Conservation (phyloP, 2,797 vertebrate genomes). For the Acanthiza pusilla region DNA sequence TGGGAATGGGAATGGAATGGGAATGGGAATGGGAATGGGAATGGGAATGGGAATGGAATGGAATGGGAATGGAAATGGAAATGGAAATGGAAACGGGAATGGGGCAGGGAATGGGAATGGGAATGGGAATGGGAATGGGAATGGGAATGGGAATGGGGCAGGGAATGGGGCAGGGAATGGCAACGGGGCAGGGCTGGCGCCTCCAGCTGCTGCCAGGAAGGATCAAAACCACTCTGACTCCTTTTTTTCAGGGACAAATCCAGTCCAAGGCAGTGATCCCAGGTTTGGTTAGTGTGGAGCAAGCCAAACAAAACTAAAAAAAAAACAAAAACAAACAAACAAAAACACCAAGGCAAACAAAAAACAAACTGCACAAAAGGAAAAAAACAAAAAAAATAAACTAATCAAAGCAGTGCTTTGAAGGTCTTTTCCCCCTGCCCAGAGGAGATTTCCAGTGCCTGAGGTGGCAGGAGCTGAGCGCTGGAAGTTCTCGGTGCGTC, state of each 20-base stretch:
- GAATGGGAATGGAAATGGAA: background rate
- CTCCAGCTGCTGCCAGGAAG: background rate
- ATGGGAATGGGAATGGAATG: no score
- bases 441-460: background rate
- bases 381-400: no score
- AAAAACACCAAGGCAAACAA: no score
- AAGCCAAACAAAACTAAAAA: background rate
- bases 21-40: background rate
- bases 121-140: background rate
- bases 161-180: background rate
- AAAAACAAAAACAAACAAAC: no score
- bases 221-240: background rate
- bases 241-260: background rate
- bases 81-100: background rate
- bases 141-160: background rate
- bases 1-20: background rate
- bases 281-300: fast-evolving
- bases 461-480: background rate
- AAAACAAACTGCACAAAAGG: no score
- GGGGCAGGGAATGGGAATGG: no score
- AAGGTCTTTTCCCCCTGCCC: background rate
- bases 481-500: background rate
- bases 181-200: background rate
- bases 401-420: background rate
- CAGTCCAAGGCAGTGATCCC: fast-evolving